Evolutionary conservation across 1,140 invertebrate genomes (phyloP), one percentile per base, ranked within the genome.

Genomic region (Atta texana): DNA sequence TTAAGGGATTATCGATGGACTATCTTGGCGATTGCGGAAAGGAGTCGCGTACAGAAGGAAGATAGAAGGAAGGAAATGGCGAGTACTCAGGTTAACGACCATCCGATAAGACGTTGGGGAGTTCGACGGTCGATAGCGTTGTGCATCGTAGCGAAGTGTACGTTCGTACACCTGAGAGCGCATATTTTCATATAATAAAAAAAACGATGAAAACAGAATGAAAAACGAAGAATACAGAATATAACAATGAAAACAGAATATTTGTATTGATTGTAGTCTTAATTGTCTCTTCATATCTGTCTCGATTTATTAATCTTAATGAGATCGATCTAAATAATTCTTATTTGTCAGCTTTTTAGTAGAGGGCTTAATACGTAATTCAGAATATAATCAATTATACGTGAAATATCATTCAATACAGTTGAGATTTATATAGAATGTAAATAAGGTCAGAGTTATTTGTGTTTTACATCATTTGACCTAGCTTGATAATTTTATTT

Each of bases 41-140:
- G 24, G n/a, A 82, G 28, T 51, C 39, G 24, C 28, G 18, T 61
- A 74, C 24, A 68, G 24, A 61, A 74, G 68, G 39, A 82, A 63
- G 28, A 34, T 75, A 14, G 69, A 84, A 75, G 28, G 69, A 84
- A 74, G 55, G 69, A 74, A 84, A 75, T 39, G 55, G 68, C 55
- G 53, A 84, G 39, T 75, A 2, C n/a, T 75, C 53, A 10, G 80
- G 69, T 84, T 84, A 84, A 68, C 31, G 68, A 90, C 85, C 53
- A 72, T 55, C 55, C 34, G 63, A 78, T 68, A 71, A 86, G 59
- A 7, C 55, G 14, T 16, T 10, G 34, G n/a, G 57, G 80, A 84
- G 64, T 86, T 81, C 57, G 66, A 86, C 55, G 76, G 53, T 86
- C 75, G 85, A 86, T 81, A 39, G 75, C 8, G 5, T 80, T 86